Base-by-base conservation (phyloP, 2,888 invertebrate species). In the Andrena minutula region DNA sequence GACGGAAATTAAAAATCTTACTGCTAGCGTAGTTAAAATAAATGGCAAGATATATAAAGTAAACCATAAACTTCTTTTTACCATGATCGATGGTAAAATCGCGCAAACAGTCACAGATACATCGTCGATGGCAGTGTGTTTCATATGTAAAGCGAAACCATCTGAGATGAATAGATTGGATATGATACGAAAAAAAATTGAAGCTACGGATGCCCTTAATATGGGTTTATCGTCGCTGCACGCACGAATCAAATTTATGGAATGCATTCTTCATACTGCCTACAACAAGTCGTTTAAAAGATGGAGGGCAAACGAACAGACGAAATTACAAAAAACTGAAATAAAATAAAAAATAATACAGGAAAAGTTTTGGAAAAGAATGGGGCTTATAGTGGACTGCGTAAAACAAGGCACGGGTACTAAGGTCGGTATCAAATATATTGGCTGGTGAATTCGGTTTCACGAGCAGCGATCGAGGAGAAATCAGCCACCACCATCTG, bases 231-330 rank as follows among this genome's bases (percentile, higher is more conserved):
- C 74, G 20, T 64, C 69, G 2, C 49, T 74, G 0, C 69, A 79
- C 64, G 7, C 69, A 12, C 64, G 69, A 68, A 79, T 79, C 16
- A 58, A 69, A 28, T 79, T 65, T 69, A 32, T 74, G 30, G 69
- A 74, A 53, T 78, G 66, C 47, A 28, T 78, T 26, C 30, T 78
- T 6, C 74, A 74, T 60, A 68, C 69, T 65, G 47, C 69, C 2
- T 75, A 75, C 28, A 68, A 69, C 12, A 35, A 49, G 2, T 64
- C 64, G n/a, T 64, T 61, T 28, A 61, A 65, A 56, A 10, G 5
- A 23, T 71, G 56, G 65, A 60, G 70, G 56, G 32, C 26, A n/a
- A 63, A 56, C 28, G 35, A 35, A 51, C 35, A 26, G 49, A 32
- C 16, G 49, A 69, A 69, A 12, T 41, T 56, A 41, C 10, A 64